phyloP scores from a whole-genome alignment of 2,113 vertebrate genomes.

The Myotis lucifugus region DNA sequence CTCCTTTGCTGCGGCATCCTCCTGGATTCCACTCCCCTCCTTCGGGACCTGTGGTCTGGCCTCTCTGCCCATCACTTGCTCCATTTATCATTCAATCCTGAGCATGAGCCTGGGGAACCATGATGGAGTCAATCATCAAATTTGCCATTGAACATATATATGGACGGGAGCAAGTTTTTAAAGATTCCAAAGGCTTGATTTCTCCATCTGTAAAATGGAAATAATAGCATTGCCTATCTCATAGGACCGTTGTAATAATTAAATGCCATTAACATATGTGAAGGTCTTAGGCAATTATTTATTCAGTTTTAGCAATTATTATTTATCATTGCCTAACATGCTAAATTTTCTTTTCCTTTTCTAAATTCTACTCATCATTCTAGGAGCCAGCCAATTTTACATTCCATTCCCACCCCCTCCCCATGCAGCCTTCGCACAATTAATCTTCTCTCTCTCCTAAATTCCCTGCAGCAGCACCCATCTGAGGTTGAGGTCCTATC shows the following conservation, averaged over 20 bases:
- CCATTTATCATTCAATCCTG: background rate
- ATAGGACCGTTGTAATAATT: background rate
- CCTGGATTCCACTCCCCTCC: background rate
- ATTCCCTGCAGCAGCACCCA: background rate
- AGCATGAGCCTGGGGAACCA: background rate
- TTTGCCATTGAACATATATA: background rate
- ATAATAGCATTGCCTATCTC: background rate
- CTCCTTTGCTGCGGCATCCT: background rate
- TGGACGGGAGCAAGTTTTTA: background rate
- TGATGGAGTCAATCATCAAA: background rate
- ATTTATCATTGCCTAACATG: background rate
- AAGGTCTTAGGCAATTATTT: background rate
- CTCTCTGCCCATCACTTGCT: background rate
- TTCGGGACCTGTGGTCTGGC: background rate
- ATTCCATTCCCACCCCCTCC: background rate
- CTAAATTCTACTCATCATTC: background rate
- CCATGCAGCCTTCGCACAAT: background rate
- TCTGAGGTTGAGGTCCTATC: background rate
- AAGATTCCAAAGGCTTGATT: background rate
- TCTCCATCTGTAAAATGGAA: background rate
- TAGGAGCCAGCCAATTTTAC: background rate
- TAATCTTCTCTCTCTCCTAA: background rate
- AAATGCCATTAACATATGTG: background rate
- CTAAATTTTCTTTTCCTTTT: conserved; percentile 20
- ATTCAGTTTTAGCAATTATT: background rate